Percentiles rank a stretch among this genome's conserved stretches.
These are phyloP conservation scores for Terrapene triunguis DNA, from an alignment of 2,113 vertebrate species.

Conservation along the genomic window DNA sequence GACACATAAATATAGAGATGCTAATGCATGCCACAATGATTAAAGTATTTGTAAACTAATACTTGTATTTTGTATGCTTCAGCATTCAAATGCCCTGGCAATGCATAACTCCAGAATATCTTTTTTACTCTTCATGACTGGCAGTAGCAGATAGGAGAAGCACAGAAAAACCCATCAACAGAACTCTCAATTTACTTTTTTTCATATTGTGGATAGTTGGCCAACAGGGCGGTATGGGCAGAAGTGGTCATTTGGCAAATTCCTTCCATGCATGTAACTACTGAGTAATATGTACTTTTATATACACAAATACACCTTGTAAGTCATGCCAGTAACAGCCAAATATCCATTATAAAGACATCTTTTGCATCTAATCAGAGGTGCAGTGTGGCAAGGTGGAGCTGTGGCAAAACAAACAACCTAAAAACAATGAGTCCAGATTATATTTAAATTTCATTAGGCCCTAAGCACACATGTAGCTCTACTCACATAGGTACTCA, in stretches of 20 bases:
- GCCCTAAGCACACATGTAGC: background rate
- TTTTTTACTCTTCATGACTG: slow-evolving; percentile 46
- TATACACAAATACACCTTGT: background rate
- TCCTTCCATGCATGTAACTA: background rate
- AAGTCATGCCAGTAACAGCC: background rate
- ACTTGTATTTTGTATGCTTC: slow-evolving; percentile 23
- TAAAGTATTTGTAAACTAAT: slow-evolving; percentile 43
- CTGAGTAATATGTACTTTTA: background rate
- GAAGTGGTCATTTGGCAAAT: background rate
- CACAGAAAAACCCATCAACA: background rate
- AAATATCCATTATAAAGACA: rapidly evolving
- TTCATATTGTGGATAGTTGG: background rate
- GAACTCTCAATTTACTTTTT: background rate
- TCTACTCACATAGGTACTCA: background rate
- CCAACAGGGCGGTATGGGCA: rapidly evolving
- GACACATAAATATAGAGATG: background rate
- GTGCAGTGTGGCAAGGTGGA: background rate
- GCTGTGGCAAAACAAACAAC: background rate
- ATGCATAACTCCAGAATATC: rapidly evolving
- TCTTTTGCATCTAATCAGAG: background rate
- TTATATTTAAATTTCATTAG: background rate
- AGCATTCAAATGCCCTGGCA: background rate
- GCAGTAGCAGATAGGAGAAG: slow-evolving; percentile 55
- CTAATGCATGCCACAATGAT: background rate
- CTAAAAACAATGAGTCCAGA: rapidly evolving